These are phyloP conservation scores for Polypterus senegalus DNA, from an alignment of 2,113 vertebrate genomes.

Conservation along the genomic window DNA sequence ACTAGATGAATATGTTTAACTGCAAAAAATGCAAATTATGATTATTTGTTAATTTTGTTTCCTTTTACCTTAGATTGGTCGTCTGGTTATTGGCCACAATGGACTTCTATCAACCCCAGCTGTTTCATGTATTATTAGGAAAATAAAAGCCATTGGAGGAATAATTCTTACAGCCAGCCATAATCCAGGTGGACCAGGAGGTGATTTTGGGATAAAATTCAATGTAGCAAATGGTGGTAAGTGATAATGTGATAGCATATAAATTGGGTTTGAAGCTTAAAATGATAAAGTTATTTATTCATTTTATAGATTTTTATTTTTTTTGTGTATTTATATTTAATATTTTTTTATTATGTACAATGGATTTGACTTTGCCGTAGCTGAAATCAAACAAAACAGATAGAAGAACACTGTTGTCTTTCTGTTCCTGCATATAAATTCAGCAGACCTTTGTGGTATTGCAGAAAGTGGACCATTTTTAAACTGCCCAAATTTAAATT, in stretches of 20 bases:
- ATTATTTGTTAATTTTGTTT: background rate
- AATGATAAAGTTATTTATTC: background rate
- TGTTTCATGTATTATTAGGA: slow-evolving; percentile 93
- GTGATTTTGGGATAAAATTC: slow-evolving; percentile 95
- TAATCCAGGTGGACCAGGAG: slow-evolving; percentile 83
- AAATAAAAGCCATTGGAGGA: slow-evolving; percentile 93
- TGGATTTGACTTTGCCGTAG: too few relatives aligned
- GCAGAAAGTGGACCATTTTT: too few relatives aligned
- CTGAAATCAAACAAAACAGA: too few relatives aligned
- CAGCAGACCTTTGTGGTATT: too few relatives aligned
- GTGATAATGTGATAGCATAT: slow-evolving; percentile 6
- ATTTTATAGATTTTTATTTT: background rate
- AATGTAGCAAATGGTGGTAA: slow-evolving; percentile 92
- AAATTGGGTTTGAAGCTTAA: background rate
- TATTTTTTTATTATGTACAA: too few relatives aligned
- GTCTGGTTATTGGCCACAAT: slow-evolving; percentile 88
- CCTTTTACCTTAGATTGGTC: slow-evolving; percentile 65
- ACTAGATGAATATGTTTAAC: too few relatives aligned
- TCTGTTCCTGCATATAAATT: too few relatives aligned
- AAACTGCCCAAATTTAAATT: too few relatives aligned
- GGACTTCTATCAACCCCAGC: slow-evolving; percentile 93
- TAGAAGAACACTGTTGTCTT: too few relatives aligned
- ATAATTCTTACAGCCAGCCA: slow-evolving; percentile 94
- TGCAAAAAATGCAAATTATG: too few relatives aligned
- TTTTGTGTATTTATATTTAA: background rate